Base-by-base conservation (phyloP, 1,140 invertebrate genomes). In the Halesus radiatus region DNA sequence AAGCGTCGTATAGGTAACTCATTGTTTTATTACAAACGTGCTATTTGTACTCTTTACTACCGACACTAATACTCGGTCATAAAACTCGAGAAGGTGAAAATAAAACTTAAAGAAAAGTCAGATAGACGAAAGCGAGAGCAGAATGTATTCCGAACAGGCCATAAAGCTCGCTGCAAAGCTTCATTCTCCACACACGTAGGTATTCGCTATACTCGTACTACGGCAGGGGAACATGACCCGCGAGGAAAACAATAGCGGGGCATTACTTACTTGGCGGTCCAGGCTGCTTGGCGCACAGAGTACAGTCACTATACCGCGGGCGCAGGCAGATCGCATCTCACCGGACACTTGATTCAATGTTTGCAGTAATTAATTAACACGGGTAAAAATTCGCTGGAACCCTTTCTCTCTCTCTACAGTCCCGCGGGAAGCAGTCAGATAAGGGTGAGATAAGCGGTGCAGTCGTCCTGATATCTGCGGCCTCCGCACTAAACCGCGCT, bases 1-100 rank as follows among this genome's bases (percentile, higher is more conserved):
- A 75, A 75, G 72, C 53, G 16, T 26, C 53, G 29, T 23, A 29
- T n/a, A 20, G 22, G 70, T n/a, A 75, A 75, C 20, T 75, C 72
- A 75, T 75, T 58, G 72, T 75, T 75, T 75, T 75, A 75, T 75
- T 58, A 13, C 72, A 74, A n/a, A 58, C 72, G 53, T 8, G 32
- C 23, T 58, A 75, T 75, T 75, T 75, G 72, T 75, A 58, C 53
- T 53, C 7, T 78, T 78, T 78, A 68, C 50, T 23, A 68, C 60
- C 76, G 76, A 53, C 13, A 22, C 76, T 78, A 68, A 78, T 68
- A 15, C 26, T 23, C 37, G 37, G 72, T 52, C 79, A 50, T 80
- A 52, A 80, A 80, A 80, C 26, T 18, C 72, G 62, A 52, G 23
- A 62, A 62, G 60, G 56, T 80, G 56, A 64, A 74, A 80, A 73